A percentile compares a stretch with the other conserved stretches of the same genome.
These are phyloP conservation scores for Glossophaga mutica DNA, from an alignment of 2,797 vertebrate species.

Conservation along the genomic window DNA sequence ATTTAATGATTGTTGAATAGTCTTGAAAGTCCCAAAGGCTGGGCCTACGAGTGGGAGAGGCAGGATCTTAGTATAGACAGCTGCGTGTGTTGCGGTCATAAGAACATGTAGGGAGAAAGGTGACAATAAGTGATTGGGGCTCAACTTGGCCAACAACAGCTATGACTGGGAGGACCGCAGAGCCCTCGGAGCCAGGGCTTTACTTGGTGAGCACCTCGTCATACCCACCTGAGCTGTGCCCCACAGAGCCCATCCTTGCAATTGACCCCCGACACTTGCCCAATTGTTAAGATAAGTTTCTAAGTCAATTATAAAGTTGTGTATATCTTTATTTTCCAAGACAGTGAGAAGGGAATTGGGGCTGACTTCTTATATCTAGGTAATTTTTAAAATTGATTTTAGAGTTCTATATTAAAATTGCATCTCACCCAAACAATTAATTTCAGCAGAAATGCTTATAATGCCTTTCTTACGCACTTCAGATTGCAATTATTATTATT, in stretches of 20 bases:
- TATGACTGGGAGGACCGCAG: rapidly evolving
- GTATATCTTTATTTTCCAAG: neutral
- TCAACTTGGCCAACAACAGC: neutral
- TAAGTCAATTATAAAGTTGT: neutral
- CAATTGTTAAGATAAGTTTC: neutral
- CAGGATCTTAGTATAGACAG: neutral
- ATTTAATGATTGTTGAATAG: neutral
- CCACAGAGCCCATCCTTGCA: neutral
- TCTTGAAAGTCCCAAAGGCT: neutral
- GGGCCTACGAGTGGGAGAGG: neutral
- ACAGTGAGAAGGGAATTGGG: neutral
- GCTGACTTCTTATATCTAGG: neutral
- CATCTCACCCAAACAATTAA: neutral
- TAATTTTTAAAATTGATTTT: neutral
- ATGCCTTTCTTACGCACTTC: constrained; percentile 40
- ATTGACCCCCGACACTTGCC: neutral
- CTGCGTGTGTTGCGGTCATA: neutral
- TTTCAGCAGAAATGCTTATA: constrained; percentile 64
- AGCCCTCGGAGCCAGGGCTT: neutral
- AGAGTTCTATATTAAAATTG: neutral
- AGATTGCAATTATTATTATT: constrained; percentile 65
- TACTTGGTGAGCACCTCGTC: neutral
- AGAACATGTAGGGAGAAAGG: neutral
- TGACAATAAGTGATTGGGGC: neutral
- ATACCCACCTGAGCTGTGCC: neutral